Percentiles rank a stretch among this genome's conserved stretches.
Conservation (phyloP, 2,888 invertebrate species). For the Oxyteleia sp. region DNA sequence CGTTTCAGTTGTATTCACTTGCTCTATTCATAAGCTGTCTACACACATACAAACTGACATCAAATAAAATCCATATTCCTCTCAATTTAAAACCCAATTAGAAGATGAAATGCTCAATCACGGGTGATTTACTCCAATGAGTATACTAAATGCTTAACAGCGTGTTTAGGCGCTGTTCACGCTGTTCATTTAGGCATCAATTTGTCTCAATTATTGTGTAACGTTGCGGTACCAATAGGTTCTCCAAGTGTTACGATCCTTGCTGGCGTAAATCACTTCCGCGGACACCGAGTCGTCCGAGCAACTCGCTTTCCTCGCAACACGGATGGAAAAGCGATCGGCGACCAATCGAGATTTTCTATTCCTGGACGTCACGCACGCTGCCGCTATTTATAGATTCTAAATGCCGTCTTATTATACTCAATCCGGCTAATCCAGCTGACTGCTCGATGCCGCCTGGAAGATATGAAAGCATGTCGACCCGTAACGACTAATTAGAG, state of each 20-base stretch:
- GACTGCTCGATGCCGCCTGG: constrained; percentile 32
- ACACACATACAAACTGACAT: no score
- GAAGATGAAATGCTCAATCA: constrained; percentile 14
- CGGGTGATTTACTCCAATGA: neutral
- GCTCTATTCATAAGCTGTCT: no score
- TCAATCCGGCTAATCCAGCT: constrained; percentile 60
- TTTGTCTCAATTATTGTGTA: constrained; percentile 44
- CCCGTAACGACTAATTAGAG: constrained; percentile 69
- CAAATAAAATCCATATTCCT: no score
- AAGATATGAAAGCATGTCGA: constrained; percentile 78
- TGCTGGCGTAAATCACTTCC: constrained; percentile 61
- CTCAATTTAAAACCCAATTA: no score
- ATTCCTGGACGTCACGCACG: constrained; percentile 80
- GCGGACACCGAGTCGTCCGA: constrained; percentile 49
- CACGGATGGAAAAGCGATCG: constrained; percentile 73
- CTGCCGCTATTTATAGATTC: constrained; percentile 83
- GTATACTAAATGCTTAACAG: neutral
- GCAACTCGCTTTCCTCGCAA: constrained; percentile 71
- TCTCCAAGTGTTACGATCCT: constrained; percentile 41
- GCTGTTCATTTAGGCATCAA: constrained; percentile 12
- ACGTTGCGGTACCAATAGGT: constrained; percentile 9
- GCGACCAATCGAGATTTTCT: constrained; percentile 81
- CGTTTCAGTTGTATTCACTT: no score
- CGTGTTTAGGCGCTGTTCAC: constrained; percentile 2
- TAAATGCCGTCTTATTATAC: constrained; percentile 75